These are phyloP conservation scores for Zaprionus taronus DNA, from an alignment of 1,140 invertebrate genomes.

Conservation along the genomic window DNA sequence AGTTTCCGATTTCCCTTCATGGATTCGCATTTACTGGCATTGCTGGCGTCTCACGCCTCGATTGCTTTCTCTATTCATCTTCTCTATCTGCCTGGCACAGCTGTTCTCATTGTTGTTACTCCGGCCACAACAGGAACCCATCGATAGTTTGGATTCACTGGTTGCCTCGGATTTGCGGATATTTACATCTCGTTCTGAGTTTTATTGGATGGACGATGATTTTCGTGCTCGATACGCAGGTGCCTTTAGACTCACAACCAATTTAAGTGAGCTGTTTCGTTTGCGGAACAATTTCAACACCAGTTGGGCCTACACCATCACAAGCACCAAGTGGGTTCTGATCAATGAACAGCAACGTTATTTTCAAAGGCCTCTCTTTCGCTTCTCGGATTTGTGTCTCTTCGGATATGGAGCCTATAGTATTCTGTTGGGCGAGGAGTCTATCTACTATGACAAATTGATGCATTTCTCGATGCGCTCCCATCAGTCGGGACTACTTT, in stretches of 20 bases:
- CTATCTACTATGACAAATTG: conserved; percentile 35
- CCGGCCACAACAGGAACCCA: conserved; percentile 11
- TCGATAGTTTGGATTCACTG: conserved; percentile 60
- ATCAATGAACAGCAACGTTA: conserved; percentile 53
- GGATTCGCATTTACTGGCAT: conserved; percentile 3
- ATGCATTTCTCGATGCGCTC: conserved; percentile 17
- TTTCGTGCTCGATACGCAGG: conserved; percentile 61
- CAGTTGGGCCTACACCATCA: conserved; percentile 64
- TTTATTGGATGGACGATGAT: conserved; percentile 28
- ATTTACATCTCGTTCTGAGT: conserved; percentile 42
- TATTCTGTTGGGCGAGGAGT: conserved; percentile 48
- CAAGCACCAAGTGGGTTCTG: conserved; percentile 49
- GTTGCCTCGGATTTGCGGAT: conserved; percentile 50
- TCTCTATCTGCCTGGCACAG: conserved; percentile 46
- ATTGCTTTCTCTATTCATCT: conserved; percentile 22
- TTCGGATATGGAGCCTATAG: background rate
- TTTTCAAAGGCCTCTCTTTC: conserved; percentile 54
- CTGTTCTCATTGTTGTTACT: conserved; percentile 43
- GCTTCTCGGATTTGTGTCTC: conserved; percentile 47
- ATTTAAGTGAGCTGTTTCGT: conserved; percentile 26
- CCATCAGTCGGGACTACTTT: conserved; percentile 38
- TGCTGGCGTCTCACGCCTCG: background rate
- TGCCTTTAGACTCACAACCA: conserved; percentile 42
- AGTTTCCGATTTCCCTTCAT: background rate
- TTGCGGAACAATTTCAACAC: conserved; percentile 61